phyloP scores from a whole-genome alignment of 2,797 vertebrate genomes.

The Erithacus rubecula region DNA sequence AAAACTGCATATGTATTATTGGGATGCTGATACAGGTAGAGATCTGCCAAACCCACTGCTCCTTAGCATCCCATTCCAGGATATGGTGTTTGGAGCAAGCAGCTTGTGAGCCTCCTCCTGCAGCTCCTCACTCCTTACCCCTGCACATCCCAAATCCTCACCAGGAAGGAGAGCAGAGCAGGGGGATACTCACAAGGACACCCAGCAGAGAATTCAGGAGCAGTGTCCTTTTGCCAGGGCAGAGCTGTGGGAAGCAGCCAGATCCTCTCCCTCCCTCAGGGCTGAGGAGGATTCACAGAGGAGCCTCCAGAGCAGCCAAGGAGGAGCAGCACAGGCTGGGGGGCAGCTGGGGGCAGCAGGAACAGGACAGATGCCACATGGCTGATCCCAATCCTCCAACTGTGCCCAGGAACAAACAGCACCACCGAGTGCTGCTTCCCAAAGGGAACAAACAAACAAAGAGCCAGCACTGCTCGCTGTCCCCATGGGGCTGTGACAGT shows the following conservation, averaged over 20 bases:
- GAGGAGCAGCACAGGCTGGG: neutral
- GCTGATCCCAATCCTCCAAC: neutral
- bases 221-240: conserved; percentile 33
- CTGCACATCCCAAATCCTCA: neutral
- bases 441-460: neutral
- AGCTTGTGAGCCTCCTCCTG: neutral
- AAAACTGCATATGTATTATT: neutral
- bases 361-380: neutral
- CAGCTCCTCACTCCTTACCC: neutral
- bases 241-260: too few species aligned
- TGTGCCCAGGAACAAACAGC: neutral
- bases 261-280: neutral
- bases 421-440: neutral
- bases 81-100: neutral
- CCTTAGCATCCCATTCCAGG: neutral
- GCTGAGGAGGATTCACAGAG: neutral
- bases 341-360: neutral
- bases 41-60: neutral
- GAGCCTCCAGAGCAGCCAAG: neutral
- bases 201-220: conserved; percentile 54
- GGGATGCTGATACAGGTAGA: neutral
- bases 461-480: neutral
- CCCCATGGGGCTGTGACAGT: neutral
- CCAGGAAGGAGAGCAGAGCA: neutral
- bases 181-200: conserved; percentile 41